These are phyloP conservation scores for Drosophila trapezifrons DNA, from an alignment of 1,140 invertebrate species.

Conservation along the genomic window DNA sequence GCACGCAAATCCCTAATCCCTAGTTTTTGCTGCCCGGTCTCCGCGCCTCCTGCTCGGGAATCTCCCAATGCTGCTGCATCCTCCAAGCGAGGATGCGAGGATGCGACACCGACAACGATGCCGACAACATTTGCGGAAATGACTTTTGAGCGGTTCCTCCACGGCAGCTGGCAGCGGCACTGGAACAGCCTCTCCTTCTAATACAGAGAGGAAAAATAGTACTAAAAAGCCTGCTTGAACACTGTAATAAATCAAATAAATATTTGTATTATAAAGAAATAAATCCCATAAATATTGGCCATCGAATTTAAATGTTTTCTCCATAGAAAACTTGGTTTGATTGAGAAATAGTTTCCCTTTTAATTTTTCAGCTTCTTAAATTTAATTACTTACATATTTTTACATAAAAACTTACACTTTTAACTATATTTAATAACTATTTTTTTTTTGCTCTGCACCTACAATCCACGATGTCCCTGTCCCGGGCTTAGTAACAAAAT, in stretches of 20 bases:
- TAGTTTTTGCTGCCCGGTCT: constrained; percentile 72
- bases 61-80: constrained; percentile 19
- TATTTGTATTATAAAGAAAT: too few relatives aligned
- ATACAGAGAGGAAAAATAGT: constrained; percentile 5
- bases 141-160: constrained; percentile 77
- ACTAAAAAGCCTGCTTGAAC: too few relatives aligned
- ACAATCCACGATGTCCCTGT: background rate
- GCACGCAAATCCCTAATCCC: constrained; percentile 81
- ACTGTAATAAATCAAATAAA: too few relatives aligned
- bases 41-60: constrained; percentile 20
- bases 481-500: constrained; percentile 75
- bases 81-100: constrained; percentile 44
- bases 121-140: constrained; percentile 79
- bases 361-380: too few relatives aligned
- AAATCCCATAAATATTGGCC: too few relatives aligned
- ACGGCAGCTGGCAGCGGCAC: constrained; percentile 53
- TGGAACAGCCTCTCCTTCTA: constrained; percentile 7
- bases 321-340: too few relatives aligned
- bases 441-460: constrained; percentile 1
- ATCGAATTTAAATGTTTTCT: too few relatives aligned
- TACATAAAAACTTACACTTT: accelerated
- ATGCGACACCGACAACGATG: constrained; percentile 51
- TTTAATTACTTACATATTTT: background rate
- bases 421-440: background rate
- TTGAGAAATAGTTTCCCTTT: too few relatives aligned